Conservation (phyloP, 2,888 invertebrate species). For the Hymenopus coronatus region DNA sequence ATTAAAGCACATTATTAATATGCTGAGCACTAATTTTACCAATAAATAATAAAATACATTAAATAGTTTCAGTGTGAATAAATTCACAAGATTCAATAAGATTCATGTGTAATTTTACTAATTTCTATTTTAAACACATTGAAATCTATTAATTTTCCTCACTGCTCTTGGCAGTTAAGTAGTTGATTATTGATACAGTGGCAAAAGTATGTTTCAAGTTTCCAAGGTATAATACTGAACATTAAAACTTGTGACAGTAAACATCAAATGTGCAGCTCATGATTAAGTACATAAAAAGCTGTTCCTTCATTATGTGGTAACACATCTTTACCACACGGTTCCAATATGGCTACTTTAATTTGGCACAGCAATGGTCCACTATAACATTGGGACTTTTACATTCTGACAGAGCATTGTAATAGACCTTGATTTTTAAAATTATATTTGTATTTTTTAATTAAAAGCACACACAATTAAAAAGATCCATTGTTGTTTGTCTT, state of each 20-base stretch:
- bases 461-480: not conserved
- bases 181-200: not conserved
- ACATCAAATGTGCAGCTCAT: not conserved
- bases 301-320: not conserved
- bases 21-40: too few species aligned
- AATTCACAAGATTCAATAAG: too few species aligned
- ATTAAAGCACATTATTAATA: not conserved
- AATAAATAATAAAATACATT: too few species aligned
- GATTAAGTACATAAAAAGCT: not conserved
- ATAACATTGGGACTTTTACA: not conserved
- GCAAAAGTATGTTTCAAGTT: not conserved
- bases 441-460: not conserved
- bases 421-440: not conserved
- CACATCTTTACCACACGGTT: not conserved
- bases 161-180: not conserved
- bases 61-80: too few species aligned
- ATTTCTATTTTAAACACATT: not conserved
- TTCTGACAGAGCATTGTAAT: not conserved
- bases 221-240: not conserved
- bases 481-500: not conserved
- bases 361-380: not conserved
- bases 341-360: not conserved
- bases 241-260: not conserved
- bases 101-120: not conserved
- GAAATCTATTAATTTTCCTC: not conserved